Conservation (phyloP, 2,113 vertebrate genomes). For the Delphinus delphis region DNA sequence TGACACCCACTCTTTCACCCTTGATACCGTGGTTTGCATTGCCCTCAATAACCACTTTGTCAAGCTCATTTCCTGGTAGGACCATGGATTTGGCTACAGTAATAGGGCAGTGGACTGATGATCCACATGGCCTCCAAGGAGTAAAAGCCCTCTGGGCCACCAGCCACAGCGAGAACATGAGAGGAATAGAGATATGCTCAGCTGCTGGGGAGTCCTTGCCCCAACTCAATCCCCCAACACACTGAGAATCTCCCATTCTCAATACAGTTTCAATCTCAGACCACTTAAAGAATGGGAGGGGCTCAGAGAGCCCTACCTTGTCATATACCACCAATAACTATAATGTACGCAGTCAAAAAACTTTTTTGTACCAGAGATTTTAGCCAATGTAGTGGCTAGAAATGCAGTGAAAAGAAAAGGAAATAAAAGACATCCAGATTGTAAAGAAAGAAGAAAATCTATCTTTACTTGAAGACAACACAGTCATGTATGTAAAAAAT, state of each 20-base stretch:
- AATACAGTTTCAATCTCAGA: background rate
- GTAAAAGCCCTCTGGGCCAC: background rate
- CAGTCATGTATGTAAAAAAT: background rate
- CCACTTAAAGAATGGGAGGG: background rate
- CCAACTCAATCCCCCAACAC: background rate
- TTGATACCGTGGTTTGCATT: no score
- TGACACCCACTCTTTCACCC: background rate
- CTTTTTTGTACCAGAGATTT: background rate
- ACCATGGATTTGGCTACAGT: background rate
- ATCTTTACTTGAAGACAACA: background rate
- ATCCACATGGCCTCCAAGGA: background rate
- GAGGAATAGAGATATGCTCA: background rate
- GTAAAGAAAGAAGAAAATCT: background rate
- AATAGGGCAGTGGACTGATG: background rate
- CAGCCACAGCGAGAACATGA: background rate
- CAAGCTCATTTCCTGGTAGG: background rate
- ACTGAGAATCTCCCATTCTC: background rate
- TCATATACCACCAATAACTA: background rate
- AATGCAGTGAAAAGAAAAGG: background rate
- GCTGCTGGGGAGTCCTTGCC: background rate
- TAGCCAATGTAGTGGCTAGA: background rate
- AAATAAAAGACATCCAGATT: background rate
- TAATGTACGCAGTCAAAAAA: background rate
- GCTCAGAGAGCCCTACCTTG: background rate
- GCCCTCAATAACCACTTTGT: background rate